A percentile compares a stretch with the other conserved stretches of the same genome.
Evolutionary conservation across 2,113 vertebrate genomes (phyloP).

Genomic region (Podarcis muralis): DNA sequence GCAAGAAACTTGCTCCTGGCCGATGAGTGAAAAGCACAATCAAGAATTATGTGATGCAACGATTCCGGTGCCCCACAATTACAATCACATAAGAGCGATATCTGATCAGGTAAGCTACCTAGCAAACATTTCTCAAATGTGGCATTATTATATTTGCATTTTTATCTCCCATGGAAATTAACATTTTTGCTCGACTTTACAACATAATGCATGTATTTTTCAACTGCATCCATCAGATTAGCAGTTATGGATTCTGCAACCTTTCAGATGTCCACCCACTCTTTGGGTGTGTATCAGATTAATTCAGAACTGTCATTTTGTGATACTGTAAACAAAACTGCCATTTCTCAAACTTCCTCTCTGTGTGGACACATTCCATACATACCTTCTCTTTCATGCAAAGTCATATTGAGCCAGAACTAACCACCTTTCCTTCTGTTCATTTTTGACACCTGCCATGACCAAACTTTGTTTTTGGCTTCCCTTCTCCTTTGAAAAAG

Average conservation of each 20-base stretch:
- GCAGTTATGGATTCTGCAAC: background rate
- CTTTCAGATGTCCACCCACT: background rate
- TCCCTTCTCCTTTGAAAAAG: background rate
- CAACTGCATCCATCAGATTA: background rate
- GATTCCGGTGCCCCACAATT: no score
- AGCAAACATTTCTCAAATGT: background rate
- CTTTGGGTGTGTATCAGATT: background rate
- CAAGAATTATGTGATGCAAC: no score
- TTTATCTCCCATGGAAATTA: background rate
- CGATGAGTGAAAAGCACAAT: no score
- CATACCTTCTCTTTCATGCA: background rate
- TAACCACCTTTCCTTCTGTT: no score
- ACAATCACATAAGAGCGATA: no score
- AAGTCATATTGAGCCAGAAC: background rate
- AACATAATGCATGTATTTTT: background rate
- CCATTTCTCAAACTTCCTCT: background rate
- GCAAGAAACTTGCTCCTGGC: no score
- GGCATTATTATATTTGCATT: background rate
- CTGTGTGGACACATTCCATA: background rate
- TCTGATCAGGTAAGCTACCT: no score
- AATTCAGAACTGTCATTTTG: background rate
- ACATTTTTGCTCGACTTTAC: background rate
- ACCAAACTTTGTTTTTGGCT: background rate
- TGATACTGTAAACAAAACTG: background rate
- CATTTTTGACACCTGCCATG: background rate